phyloP scores from a whole-genome alignment of 2,113 vertebrate species.

The Symphodus melops region DNA sequence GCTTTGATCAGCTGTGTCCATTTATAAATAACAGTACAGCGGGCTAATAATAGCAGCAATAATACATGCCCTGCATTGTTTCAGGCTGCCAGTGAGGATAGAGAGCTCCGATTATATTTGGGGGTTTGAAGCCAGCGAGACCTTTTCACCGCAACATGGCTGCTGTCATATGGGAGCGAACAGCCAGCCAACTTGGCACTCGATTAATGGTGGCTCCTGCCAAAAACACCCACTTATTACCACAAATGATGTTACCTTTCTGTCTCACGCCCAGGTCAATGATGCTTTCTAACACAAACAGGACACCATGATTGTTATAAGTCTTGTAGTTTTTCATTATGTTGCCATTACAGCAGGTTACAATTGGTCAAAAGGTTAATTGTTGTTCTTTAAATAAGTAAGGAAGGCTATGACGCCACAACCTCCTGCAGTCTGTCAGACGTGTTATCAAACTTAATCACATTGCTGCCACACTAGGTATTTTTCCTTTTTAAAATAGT shows the following conservation, averaged over 20 bases:
- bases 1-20: slow-evolving; percentile 71
- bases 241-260: slow-evolving; percentile 51
- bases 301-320: neutral
- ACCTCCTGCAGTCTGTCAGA: neutral
- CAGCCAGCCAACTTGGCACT: slow-evolving; percentile 68
- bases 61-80: slow-evolving; percentile 74
- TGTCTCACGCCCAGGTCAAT: slow-evolving; percentile 39
- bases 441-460: neutral
- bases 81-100: slow-evolving; percentile 65
- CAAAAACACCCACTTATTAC: slow-evolving; percentile 70
- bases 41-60: slow-evolving; percentile 74
- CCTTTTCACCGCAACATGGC: slow-evolving; percentile 58
- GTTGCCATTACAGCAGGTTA: neutral
- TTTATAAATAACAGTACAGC: slow-evolving; percentile 67
- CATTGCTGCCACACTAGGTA: neutral
- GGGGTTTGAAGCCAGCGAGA: slow-evolving; percentile 56
- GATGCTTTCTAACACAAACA: slow-evolving; percentile 16
- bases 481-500: neutral
- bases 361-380: slow-evolving; percentile 3
- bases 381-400: slow-evolving; percentile 2
- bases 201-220: slow-evolving; percentile 40
- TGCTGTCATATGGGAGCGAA: slow-evolving; percentile 51
- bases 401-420: slow-evolving; percentile 3
- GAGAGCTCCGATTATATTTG: slow-evolving; percentile 72
- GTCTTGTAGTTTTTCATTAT: slow-evolving; percentile 1